Percentiles rank a stretch among this genome's conserved stretches.
Conservation (phyloP, 2,888 invertebrate species). For the Hoplodrina ambigua region DNA sequence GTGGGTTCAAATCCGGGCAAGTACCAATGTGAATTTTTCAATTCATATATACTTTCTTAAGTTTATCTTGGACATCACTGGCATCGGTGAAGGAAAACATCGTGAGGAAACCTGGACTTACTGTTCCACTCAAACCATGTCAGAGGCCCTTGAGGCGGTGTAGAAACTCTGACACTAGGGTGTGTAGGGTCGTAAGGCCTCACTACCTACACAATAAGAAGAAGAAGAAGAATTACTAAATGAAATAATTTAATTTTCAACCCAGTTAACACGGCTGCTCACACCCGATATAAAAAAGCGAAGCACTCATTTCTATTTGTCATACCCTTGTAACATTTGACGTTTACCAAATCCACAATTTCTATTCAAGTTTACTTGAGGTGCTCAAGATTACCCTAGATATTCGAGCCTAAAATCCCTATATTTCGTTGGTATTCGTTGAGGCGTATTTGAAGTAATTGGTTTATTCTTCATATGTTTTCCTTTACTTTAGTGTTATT, state of each 20-base stretch:
- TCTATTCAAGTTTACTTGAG: conserved; percentile 10
- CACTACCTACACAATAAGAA: too few species aligned
- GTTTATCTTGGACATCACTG: too few species aligned
- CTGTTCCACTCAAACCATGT: too few species aligned
- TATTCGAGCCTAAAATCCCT: not conserved
- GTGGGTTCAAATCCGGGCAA: too few species aligned
- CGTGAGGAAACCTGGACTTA: too few species aligned
- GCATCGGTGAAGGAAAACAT: too few species aligned
- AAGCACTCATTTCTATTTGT: conserved; percentile 12
- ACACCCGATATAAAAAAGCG: not conserved
- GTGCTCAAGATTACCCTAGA: conserved; percentile 8
- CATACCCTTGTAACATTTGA: conserved; percentile 27
- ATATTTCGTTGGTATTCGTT: conserved; percentile 5
- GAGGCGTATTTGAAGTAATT: conserved; percentile 14
- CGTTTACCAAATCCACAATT: conserved; percentile 14
- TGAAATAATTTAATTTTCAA: conserved; percentile 4
- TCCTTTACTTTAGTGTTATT: conserved; percentile 3
- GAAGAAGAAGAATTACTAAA: too few species aligned
- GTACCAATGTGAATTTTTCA: too few species aligned
- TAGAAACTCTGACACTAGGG: too few species aligned
- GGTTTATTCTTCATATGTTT: conserved; percentile 5
- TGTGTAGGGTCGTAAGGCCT: too few species aligned
- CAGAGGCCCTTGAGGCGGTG: too few species aligned
- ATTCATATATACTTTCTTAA: too few species aligned
- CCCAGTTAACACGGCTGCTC: conserved; percentile 1